These are phyloP conservation scores for Setipinna tenuifilis DNA, from an alignment of 2,797 vertebrate species.

Conservation along the genomic window DNA sequence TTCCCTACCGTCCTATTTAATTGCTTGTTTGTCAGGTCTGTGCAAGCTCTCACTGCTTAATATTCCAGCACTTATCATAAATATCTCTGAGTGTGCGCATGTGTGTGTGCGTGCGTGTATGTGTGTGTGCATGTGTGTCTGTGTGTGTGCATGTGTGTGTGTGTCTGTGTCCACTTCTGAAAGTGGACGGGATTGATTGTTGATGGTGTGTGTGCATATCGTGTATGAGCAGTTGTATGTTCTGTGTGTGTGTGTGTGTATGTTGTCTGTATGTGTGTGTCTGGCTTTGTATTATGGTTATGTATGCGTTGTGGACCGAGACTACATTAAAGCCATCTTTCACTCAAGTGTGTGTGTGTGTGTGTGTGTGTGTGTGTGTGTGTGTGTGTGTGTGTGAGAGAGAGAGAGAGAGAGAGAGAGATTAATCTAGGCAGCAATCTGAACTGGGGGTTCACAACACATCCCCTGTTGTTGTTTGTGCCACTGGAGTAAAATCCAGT, in stretches of 20 bases:
- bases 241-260: background rate
- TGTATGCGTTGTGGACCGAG: background rate
- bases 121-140: background rate
- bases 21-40: background rate
- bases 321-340: background rate
- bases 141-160: background rate
- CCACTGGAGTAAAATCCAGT: too few species aligned
- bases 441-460: background rate
- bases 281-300: background rate
- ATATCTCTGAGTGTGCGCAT: background rate
- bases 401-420: background rate
- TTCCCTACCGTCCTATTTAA: background rate
- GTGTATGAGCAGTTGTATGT: background rate
- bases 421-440: slow-evolving; percentile 13
- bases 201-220: background rate
- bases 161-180: too few species aligned
- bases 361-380: background rate
- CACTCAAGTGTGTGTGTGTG: background rate
- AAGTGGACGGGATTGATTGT: too few species aligned
- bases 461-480: background rate
- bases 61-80: background rate
- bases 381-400: background rate
- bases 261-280: background rate
- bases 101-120: background rate
- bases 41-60: background rate